Conservation (phyloP, 2,113 vertebrate genomes). For the Pipa parva region DNA sequence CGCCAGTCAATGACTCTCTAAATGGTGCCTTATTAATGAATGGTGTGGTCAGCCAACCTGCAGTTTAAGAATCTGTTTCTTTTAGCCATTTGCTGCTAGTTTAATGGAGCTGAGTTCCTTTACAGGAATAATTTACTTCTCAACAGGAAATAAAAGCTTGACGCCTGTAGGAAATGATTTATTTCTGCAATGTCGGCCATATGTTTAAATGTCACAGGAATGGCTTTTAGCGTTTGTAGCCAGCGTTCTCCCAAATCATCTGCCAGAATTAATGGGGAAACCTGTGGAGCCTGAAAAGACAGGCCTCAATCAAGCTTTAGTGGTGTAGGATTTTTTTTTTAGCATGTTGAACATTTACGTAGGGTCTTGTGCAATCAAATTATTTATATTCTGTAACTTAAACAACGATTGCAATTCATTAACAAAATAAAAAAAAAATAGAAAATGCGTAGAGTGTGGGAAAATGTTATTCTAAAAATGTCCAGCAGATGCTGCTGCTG, state of each 20-base stretch:
- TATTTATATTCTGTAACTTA: background rate
- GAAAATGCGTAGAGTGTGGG: background rate
- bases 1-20: background rate
- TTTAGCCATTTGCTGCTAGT: constrained; percentile 28
- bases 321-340: constrained; percentile 8
- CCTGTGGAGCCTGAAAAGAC: constrained; percentile 23
- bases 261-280: constrained; percentile 36
- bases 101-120: constrained; percentile 35
- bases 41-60: constrained; percentile 22
- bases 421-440: background rate
- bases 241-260: constrained; percentile 28
- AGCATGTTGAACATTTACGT: background rate
- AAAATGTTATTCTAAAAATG: constrained; percentile 19
- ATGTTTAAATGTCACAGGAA: constrained; percentile 38
- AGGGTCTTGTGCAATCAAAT: background rate
- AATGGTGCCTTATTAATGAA: constrained; percentile 23
- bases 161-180: constrained; percentile 38
- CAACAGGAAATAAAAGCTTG: constrained; percentile 36
- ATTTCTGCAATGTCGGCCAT: constrained; percentile 38
- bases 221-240: constrained; percentile 23
- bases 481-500: constrained; percentile 39
- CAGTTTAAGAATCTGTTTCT: constrained; percentile 34
- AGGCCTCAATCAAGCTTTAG: constrained; percentile 34
- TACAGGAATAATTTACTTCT: constrained; percentile 41
- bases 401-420: background rate